Evolutionary conservation across 1,140 invertebrate genomes (phyloP).

Genomic region (Heliconius hermathena): DNA sequence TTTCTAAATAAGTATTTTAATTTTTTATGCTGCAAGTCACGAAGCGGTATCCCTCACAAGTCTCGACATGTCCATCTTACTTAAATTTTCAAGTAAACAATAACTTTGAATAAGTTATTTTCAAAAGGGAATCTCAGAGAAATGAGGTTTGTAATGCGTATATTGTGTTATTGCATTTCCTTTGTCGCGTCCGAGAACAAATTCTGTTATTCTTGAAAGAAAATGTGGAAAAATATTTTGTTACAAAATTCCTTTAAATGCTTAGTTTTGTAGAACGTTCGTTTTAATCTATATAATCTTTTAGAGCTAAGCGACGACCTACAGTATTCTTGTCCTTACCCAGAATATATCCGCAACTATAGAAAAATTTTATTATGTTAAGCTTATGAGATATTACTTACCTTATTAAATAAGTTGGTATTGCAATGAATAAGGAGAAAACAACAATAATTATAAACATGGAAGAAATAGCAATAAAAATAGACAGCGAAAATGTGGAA

Average conservation of each 20-base stretch:
- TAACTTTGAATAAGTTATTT: constrained; percentile 1
- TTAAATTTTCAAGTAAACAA: background rate
- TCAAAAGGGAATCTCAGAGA: constrained; percentile 18
- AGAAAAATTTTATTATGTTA: background rate
- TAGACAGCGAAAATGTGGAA: no score
- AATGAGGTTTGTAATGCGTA: constrained; percentile 30
- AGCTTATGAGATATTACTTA: no score
- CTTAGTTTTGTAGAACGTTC: constrained; percentile 5
- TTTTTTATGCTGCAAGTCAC: no score
- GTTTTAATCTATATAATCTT: constrained; percentile 12
- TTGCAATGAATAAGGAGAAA: no score
- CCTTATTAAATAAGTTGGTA: no score
- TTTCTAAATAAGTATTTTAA: no score
- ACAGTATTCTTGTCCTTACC: background rate
- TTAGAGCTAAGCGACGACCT: constrained; percentile 9
- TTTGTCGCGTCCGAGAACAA: constrained; percentile 27
- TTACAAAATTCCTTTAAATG: constrained; percentile 5
- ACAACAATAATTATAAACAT: no score
- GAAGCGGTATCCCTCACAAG: no score
- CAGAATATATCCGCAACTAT: background rate
- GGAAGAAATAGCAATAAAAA: no score
- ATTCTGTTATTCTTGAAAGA: constrained; percentile 25
- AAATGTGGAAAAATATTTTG: constrained; percentile 29
- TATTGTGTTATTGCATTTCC: constrained; percentile 28
- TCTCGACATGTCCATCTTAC: background rate